These are phyloP conservation scores for Cephus spinipes DNA, from an alignment of 2,888 invertebrate species.

Conservation along the genomic window DNA sequence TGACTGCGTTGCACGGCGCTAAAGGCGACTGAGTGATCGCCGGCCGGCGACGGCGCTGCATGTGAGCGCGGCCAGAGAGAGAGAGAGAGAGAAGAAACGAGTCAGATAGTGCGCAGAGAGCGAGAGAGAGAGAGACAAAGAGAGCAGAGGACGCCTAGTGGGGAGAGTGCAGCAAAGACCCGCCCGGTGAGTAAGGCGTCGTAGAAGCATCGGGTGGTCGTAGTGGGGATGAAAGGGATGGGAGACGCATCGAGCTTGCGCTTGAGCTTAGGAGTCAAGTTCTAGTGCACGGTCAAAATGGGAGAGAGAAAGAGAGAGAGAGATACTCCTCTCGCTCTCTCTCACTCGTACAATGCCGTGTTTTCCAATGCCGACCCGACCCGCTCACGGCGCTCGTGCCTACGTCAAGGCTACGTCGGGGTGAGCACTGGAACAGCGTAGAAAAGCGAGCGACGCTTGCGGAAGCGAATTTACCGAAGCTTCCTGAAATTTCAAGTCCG, in stretches of 20 bases:
- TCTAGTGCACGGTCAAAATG: slow-evolving; percentile 52
- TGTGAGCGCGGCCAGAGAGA: slow-evolving; percentile 2
- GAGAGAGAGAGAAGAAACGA: not conserved
- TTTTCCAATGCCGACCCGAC: slow-evolving; percentile 5
- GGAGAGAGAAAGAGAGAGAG: not conserved
- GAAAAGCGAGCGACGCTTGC: too few relatives aligned
- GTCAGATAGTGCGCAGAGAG: not conserved
- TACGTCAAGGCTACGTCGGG: not conserved
- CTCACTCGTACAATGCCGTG: not conserved
- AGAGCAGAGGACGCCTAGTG: slow-evolving; percentile 25
- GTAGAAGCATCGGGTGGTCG: not conserved
- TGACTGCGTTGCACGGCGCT: slow-evolving; percentile 51
- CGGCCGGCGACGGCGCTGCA: slow-evolving; percentile 38
- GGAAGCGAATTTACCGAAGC: too few relatives aligned
- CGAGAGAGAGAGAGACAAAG: not conserved
- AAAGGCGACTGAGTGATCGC: slow-evolving; percentile 50
- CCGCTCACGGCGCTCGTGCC: not conserved
- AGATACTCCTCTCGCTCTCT: not conserved
- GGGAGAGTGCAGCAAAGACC: slow-evolving; percentile 11
- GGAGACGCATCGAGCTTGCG: slow-evolving; percentile 30
- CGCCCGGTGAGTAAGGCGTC: slow-evolving; percentile 5
- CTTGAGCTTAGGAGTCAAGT: slow-evolving; percentile 50
- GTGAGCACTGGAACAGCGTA: not conserved
- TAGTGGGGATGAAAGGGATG: slow-evolving; percentile 24
- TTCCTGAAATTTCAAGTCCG: too few relatives aligned